These are phyloP conservation scores for Cylloceria caligata DNA, from an alignment of 2,888 invertebrate species.

Conservation along the genomic window DNA sequence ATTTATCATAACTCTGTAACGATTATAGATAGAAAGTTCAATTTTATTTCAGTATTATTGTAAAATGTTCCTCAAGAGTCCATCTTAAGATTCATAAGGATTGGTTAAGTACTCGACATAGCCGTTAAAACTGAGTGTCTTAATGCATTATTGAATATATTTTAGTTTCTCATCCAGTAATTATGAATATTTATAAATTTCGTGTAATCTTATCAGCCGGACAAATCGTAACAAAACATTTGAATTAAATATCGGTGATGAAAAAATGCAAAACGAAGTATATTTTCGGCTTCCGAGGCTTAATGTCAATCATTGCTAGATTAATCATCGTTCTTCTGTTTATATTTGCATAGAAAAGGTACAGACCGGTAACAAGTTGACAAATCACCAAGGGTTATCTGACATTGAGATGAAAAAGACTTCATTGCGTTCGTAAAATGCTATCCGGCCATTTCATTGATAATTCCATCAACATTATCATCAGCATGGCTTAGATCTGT, in stretches of 20 bases:
- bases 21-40: too few relatives aligned
- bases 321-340: constrained; percentile 67
- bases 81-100: too few relatives aligned
- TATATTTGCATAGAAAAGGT: constrained; percentile 69
- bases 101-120: too few relatives aligned
- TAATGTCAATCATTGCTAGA: background rate
- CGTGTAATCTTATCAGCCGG: too few relatives aligned
- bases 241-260: background rate
- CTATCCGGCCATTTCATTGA: constrained; percentile 49
- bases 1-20: too few relatives aligned
- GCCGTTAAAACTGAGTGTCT: too few relatives aligned
- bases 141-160: too few relatives aligned
- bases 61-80: too few relatives aligned
- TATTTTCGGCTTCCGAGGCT: background rate
- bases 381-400: constrained; percentile 69
- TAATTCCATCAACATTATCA: constrained; percentile 22
- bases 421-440: constrained; percentile 67
- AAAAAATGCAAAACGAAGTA: background rate
- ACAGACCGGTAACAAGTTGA: constrained; percentile 68
- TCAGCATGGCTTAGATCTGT: constrained; percentile 47
- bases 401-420: constrained; percentile 59
- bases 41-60: too few relatives aligned
- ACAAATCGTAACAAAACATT: too few relatives aligned
- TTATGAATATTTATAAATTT: too few relatives aligned
- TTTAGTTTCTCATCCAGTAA: too few relatives aligned